Base-by-base conservation (phyloP, 2,797 vertebrate genomes). In the Typhlichthys eigenmanni region DNA sequence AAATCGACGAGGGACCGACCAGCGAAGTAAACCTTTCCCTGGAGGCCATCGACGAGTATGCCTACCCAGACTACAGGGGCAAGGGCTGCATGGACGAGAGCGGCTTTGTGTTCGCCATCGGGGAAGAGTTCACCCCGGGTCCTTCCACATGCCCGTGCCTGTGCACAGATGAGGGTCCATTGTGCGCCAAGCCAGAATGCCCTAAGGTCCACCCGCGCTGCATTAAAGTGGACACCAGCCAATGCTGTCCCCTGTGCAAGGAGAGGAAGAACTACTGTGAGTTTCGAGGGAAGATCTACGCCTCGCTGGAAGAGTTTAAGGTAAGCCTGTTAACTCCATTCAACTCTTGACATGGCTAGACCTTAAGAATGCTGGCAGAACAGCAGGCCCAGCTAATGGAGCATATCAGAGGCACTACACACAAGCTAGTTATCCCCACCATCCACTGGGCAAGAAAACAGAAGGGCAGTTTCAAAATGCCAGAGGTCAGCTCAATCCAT, bases 31-130 rank as follows among this genome's bases (percentile, higher is more conserved):
- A 88, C 46, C 77, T 92, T 11, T 95, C 95, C 9, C 82, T 94
- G 0, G 96, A 97, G 43, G 89, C 94, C 4, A 92, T 93, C 0
- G 96, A 99, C 61, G 98, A 99, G 83, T 98, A 98, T 3, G 94
- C 93, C 10, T 98, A 98, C 64, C 96, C 96, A 4, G 98, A 99
- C 87, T 99, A 99, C 88, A 92, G 97, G 2, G 98, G 98, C 2
- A 99, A 99, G 62, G 98, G 97, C 70, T 99, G 98, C 71, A 95
- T 99, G 93, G 98, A 99, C 1, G 98, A 99, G 85, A 98, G 95
- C 2, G 98, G 98, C 82, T 99, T 98, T 69, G 96, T 98, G 68
- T 99, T 96, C 0, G 95, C 95, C 58, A 97, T 99, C 3, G 98
- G 98, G 0, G 97, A 99, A 82, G 92, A 96, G 89, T 98, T 99